Conservation (phyloP, 2,888 invertebrate genomes). For the Temnothorax rugatulus region DNA sequence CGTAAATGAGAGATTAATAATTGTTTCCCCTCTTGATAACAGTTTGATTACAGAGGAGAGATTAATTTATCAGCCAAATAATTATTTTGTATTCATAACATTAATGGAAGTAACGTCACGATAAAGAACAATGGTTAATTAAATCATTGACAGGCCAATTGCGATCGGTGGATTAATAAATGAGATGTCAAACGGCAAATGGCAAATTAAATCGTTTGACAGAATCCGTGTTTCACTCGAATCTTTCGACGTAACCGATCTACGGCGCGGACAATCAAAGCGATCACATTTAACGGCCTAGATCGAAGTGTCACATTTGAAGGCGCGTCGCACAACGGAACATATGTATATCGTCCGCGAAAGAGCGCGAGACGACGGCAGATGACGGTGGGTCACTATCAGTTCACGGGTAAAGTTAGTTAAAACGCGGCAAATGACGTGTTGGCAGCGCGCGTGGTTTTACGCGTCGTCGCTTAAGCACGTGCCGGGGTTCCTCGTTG, state of each 20-base stretch:
- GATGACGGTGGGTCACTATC: constrained; percentile 35
- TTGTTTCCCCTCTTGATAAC: constrained; percentile 14
- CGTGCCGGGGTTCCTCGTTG: constrained; percentile 61
- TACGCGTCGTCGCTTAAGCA: constrained; percentile 44
- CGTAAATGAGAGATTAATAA: constrained; percentile 43
- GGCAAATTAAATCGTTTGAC: background rate
- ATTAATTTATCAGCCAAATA: constrained; percentile 18
- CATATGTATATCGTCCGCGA: background rate
- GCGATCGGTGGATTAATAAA: background rate
- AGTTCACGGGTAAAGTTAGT: constrained; percentile 59
- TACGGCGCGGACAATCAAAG: background rate
- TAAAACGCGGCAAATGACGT: constrained; percentile 63
- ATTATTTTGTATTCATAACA: constrained; percentile 25
- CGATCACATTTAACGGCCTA: background rate
- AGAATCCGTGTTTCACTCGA: background rate
- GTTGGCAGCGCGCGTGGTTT: constrained; percentile 29
- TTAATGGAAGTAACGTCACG: background rate
- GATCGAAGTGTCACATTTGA: background rate
- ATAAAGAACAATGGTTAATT: constrained; percentile 14
- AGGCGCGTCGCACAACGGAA: background rate
- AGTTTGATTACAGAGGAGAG: constrained; percentile 8
- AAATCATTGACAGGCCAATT: background rate
- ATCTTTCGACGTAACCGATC: background rate
- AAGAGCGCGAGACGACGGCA: background rate
- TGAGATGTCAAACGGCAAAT: background rate